Base-by-base conservation (phyloP, 2,113 vertebrate species). In the Thomomys bottae region DNA sequence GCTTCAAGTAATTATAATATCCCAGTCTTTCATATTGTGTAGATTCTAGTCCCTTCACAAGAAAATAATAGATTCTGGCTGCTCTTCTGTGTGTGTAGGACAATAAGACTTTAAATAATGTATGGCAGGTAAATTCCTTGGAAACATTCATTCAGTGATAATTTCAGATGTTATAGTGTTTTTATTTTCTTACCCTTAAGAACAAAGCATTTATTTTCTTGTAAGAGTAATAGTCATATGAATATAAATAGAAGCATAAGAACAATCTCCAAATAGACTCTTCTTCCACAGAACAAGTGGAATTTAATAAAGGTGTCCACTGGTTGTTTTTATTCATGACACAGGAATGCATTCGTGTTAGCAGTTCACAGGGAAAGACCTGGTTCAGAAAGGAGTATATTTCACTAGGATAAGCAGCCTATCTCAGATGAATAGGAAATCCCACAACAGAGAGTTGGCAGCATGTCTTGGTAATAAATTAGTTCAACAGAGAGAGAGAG, bases 351-450 rank as follows among this genome's bases (percentile, higher is more conserved):
- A 82, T 18, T 82, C 30, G 40, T n/a, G 1, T 30, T 75, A 24
- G 66, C 54, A 61, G 42, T 93, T 88, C 68, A 89, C 38, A 20
- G 59, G 91, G 83, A 89, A 93, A 87, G n/a, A 75, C 68, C 34
- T 57, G 32, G 57, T 61, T 75, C 12, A 92, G 61, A 49, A 79
- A 88, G 42, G 28, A 71, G 1, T 86, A 11, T 36, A 76, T 91
- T 95, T 94, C 91, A 85, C 45, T 80, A 34, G 78, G 59, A 95
- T 70, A 83, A 94, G 94, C 57, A 91, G 8, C 23, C n/a, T 85
- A 70, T 15, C 1, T 86, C 32, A 2, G 0, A 66, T 81, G 79
- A 84, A 89, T 23, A 90, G 72, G 92, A 77, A 93, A 68, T 10
- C 38, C 54, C 40, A 72, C 32, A 86, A 86, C 36, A 94, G 92